These are phyloP conservation scores for Alca torda DNA, from an alignment of 2,797 vertebrate species.

Conservation along the genomic window DNA sequence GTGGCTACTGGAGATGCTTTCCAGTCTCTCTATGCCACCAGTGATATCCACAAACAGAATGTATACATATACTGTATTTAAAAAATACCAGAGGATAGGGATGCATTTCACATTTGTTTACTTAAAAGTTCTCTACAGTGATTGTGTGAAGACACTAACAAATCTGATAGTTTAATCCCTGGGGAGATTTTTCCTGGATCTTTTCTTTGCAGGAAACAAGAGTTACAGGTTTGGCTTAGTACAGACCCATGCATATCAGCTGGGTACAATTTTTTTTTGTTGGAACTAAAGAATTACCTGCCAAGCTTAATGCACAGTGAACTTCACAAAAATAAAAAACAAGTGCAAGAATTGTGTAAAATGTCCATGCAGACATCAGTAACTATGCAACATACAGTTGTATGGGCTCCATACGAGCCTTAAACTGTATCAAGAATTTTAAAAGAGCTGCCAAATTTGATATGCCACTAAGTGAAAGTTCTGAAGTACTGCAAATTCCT, in stretches of 20 bases:
- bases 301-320: neutral
- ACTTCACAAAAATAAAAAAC: neutral
- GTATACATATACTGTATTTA: too few relatives aligned
- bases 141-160: neutral
- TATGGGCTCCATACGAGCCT: neutral
- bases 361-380: neutral
- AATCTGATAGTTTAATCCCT: neutral
- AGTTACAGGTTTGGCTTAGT: neutral
- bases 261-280: neutral
- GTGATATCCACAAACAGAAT: neutral
- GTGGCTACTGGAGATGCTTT: neutral
- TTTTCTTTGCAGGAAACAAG: neutral
- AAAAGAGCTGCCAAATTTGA: neutral
- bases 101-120: neutral
- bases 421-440: neutral
- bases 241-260: neutral
- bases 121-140: neutral
- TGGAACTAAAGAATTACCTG: neutral
- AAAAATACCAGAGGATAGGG: neutral
- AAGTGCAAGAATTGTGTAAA: neutral
- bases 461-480: neutral
- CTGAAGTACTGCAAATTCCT: neutral
- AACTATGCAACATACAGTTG: neutral
- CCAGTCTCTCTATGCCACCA: neutral
- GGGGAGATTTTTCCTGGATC: neutral